phyloP scores from a whole-genome alignment of 2,888 invertebrate species.

The Pammene aurita region DNA sequence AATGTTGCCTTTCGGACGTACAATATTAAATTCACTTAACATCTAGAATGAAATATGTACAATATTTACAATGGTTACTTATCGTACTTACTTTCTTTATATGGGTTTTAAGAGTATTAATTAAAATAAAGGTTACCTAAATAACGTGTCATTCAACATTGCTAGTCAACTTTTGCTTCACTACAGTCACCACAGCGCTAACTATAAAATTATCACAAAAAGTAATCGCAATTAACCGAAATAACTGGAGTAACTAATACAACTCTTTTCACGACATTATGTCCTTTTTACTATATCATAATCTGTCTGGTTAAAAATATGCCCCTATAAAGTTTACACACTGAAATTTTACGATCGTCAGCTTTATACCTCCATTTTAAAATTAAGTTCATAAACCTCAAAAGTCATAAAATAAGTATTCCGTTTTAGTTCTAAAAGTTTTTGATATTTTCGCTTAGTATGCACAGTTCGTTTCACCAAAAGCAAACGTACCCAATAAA shows the following conservation, averaged over 20 bases:
- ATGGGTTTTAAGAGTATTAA: no score
- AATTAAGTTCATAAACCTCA: slow-evolving; percentile 25
- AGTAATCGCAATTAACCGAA: not conserved
- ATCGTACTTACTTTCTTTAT: no score
- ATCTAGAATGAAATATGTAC: no score
- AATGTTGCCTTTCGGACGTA: no score
- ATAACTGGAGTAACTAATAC: not conserved
- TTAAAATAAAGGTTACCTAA: no score
- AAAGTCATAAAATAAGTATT: slow-evolving; percentile 11
- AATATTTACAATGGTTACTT: no score
- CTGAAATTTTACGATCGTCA: slow-evolving; percentile 20
- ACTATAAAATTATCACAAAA: not conserved
- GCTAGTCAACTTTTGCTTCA: no score
- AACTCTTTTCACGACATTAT: not conserved
- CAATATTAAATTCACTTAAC: no score
- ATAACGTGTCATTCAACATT: no score
- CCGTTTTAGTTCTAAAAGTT: slow-evolving; percentile 9
- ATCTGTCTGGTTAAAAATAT: slow-evolving; percentile 12
- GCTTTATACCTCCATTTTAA: slow-evolving; percentile 23
- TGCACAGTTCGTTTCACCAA: slow-evolving; percentile 23
- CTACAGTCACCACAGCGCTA: no score
- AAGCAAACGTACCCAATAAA: slow-evolving; percentile 41
- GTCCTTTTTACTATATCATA: slow-evolving; percentile 7
- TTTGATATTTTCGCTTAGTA: slow-evolving; percentile 22
- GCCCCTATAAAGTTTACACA: slow-evolving; percentile 21